Evolutionary conservation across 1,140 invertebrate genomes (phyloP).

Genomic region (Drosophila mayri): DNA sequence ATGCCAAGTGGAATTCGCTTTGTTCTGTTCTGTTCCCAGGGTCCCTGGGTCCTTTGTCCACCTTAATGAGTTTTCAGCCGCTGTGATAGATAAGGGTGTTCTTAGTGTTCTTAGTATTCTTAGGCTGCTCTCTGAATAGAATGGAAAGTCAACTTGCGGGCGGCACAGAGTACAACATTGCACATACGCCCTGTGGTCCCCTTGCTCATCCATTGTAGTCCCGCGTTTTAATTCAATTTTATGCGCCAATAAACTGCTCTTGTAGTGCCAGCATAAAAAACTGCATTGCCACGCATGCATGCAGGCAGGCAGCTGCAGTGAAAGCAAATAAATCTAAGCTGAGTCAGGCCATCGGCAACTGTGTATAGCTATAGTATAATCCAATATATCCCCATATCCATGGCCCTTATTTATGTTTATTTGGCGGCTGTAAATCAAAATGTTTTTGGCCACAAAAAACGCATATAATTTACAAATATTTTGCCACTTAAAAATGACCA

Average conservation of each 20-base stretch:
- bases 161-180: slow-evolving; percentile 4
- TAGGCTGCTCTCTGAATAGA: slow-evolving; percentile 2
- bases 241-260: slow-evolving; percentile 46
- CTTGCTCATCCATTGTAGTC: not conserved
- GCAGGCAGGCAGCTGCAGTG: slow-evolving; percentile 8
- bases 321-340: slow-evolving; percentile 42
- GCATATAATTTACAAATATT: slow-evolving; percentile 35
- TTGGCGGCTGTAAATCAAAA: slow-evolving; percentile 48
- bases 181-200: slow-evolving; percentile 24
- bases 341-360: slow-evolving; percentile 27
- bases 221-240: slow-evolving; percentile 51
- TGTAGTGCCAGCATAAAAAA: slow-evolving; percentile 24
- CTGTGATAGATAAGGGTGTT: slow-evolving; percentile 31
- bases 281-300: slow-evolving; percentile 10
- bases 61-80: slow-evolving; percentile 61
- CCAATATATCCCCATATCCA: slow-evolving; percentile 15
- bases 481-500: slow-evolving; percentile 47
- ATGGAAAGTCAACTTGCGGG: slow-evolving; percentile 29
- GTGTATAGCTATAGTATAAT: not conserved
- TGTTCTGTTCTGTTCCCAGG: slow-evolving; percentile 13
- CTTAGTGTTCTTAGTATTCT: not conserved
- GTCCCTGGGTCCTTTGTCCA: slow-evolving; percentile 44
- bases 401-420: slow-evolving; percentile 41
- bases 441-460: slow-evolving; percentile 13
- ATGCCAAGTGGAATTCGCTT: slow-evolving; percentile 40